phyloP scores from a whole-genome alignment of 1,140 invertebrate species.

The Pectinophora gossypiella region DNA sequence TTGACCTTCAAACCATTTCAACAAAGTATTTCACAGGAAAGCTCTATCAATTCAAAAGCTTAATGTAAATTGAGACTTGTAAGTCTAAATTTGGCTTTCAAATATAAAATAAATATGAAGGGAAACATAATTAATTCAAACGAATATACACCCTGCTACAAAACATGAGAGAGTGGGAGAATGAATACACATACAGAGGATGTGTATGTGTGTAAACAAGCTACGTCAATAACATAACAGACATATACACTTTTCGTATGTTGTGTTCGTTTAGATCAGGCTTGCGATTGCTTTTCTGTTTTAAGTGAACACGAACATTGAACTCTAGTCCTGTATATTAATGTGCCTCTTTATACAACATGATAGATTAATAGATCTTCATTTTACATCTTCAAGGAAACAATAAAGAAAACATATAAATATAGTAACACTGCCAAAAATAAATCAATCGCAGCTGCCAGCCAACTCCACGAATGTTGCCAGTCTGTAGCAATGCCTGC shows the following conservation, averaged over 20 bases:
- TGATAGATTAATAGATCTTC: too few species aligned
- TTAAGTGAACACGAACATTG: background rate
- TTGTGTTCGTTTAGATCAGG: slow-evolving; percentile 43
- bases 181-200: slow-evolving; percentile 28
- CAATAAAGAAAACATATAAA: background rate
- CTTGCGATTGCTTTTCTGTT: slow-evolving; percentile 35
- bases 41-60: too few species aligned
- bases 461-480: background rate
- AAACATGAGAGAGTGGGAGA: slow-evolving; percentile 44
- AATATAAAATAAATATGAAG: slow-evolving; percentile 26
- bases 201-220: slow-evolving; percentile 37
- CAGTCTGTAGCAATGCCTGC: background rate
- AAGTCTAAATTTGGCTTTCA: background rate
- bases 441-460: background rate
- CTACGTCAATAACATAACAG: slow-evolving; percentile 43
- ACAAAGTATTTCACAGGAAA: too few species aligned
- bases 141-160: slow-evolving; percentile 46
- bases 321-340: background rate
- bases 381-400: too few species aligned
- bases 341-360: background rate
- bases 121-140: slow-evolving; percentile 56
- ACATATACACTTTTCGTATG: slow-evolving; percentile 22
- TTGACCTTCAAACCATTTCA: too few species aligned
- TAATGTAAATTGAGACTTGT: background rate
- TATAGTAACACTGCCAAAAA: background rate